These are phyloP conservation scores for Margarornis squamiger DNA, from an alignment of 2,797 vertebrate genomes.

Conservation along the genomic window DNA sequence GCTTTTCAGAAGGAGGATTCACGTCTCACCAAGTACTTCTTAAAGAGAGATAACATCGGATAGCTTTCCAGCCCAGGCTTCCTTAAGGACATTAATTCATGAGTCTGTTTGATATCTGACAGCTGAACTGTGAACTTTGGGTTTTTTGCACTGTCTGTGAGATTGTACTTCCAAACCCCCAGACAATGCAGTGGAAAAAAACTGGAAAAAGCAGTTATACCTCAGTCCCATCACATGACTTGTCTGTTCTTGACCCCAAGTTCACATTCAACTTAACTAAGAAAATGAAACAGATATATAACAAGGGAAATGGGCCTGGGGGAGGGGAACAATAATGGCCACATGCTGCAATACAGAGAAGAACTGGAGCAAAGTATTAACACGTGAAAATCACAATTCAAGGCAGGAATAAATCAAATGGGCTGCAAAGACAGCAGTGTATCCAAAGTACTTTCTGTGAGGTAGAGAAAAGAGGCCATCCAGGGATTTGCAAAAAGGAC, in stretches of 20 bases:
- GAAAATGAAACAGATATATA: constrained; percentile 62
- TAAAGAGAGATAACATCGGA: neutral
- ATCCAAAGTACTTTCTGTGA: constrained; percentile 14
- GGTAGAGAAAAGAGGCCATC: constrained; percentile 6
- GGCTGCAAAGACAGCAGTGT: neutral
- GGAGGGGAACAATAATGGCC: constrained; percentile 35
- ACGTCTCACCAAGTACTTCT: neutral
- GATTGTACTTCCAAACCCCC: neutral
- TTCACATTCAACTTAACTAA: constrained; percentile 53
- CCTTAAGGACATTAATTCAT: constrained; percentile 35
- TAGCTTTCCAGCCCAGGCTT: neutral
- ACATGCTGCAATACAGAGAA: constrained; percentile 28
- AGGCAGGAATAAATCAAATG: constrained; percentile 53
- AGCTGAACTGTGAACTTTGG: constrained; percentile 48
- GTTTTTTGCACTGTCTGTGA: neutral
- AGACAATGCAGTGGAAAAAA: constrained; percentile 44
- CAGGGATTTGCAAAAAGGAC: neutral
- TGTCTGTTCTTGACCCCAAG: constrained; percentile 55
- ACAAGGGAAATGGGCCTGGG: constrained; percentile 21
- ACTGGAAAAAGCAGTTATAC: constrained; percentile 35
- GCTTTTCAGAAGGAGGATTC: neutral
- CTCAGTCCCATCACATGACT: constrained; percentile 28
- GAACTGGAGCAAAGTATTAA: constrained; percentile 54
- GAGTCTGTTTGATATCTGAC: neutral
- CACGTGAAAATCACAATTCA: constrained; percentile 51